Conservation (phyloP, 1,140 invertebrate species). For the Patella vulgata region DNA sequence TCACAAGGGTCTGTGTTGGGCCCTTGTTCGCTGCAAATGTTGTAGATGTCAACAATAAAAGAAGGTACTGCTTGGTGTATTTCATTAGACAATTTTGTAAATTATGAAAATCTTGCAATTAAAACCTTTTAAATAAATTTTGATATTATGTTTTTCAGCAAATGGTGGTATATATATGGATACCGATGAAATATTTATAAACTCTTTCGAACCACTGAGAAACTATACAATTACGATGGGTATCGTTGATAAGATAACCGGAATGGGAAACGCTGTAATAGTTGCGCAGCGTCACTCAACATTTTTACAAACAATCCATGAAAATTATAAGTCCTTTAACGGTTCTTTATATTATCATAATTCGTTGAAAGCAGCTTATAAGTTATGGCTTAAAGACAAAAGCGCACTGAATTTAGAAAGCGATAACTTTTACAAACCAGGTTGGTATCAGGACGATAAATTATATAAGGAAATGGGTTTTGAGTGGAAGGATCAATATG, state of each 20-base stretch:
- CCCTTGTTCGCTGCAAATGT: too few relatives aligned
- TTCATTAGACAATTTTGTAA: too few relatives aligned
- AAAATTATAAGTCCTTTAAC: conserved; percentile 19
- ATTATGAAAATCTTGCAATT: too few relatives aligned
- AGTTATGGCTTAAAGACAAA: conserved; percentile 16
- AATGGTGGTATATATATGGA: conserved; percentile 48
- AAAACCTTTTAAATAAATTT: too few relatives aligned
- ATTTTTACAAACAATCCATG: conserved; percentile 24
- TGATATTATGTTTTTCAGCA: conserved; percentile 23
- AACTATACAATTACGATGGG: conserved; percentile 32
- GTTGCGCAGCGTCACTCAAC: conserved; percentile 21
- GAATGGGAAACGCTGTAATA: conserved; percentile 34
- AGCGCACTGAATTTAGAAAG: conserved; percentile 32
- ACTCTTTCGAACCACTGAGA: conserved; percentile 27
- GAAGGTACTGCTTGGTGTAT: too few relatives aligned
- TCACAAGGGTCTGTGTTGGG: too few relatives aligned
- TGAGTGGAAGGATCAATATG: conserved; percentile 36
- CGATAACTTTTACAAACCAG: conserved; percentile 28
- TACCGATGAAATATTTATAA: conserved; percentile 38
- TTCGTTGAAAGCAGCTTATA: conserved; percentile 19
- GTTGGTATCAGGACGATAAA: conserved; percentile 17
- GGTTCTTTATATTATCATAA: conserved; percentile 8
- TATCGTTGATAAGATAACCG: conserved; percentile 21
- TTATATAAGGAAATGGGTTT: conserved; percentile 26
- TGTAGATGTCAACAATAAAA: too few relatives aligned